Base-by-base conservation (phyloP, 2,888 invertebrate species). In the Linhomoeus sp. region DNA sequence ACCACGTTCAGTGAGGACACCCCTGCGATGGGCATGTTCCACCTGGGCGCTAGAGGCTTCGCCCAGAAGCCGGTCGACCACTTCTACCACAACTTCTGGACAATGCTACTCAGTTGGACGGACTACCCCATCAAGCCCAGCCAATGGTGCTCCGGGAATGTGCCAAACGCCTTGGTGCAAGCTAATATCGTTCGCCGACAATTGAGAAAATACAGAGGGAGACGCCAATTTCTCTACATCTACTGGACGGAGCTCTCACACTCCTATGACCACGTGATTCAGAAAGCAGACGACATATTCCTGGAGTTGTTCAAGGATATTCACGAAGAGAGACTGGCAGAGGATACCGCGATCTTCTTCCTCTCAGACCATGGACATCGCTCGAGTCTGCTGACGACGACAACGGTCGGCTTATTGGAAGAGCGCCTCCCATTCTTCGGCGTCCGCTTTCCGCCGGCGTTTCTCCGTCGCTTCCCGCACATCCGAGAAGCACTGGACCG, bases 1-100 rank as follows among this genome's bases (percentile, higher is more conserved):
- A 46, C 42, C 2, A 23, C 7, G 15, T 43, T 42, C 33, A 42
- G 25, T 7, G 49, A 49, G 29, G 49, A 49, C 23, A 26, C 17
- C 24, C 44, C 49, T 2, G 38, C 36, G 14, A 33, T 26, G 49
- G 49, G 43, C 14, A 22, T 49, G 25, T 49, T 49, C 29, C 46
- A 42, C 25, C 37, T 35, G 26, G 20, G 33, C 17, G 48, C 26
- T 19, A 45, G 20, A 22, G 45, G 46, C 33, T 46, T 46, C 22
- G 22, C 5, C 5, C 17, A 41, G 12, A 29, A 41, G 24, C 46
- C 46, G 12, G 41, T 46, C 35, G 41, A 46, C 33, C 33, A 22
- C 23, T 41, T 15, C 36, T 41, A 46, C 24, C 24, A 23, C 23
- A 26, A 5, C 12, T 46, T 20, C 17, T 41, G 41, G 46, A 19